Base-by-base conservation (phyloP, 2,888 invertebrate genomes). In the Habrosyne pyritoides region DNA sequence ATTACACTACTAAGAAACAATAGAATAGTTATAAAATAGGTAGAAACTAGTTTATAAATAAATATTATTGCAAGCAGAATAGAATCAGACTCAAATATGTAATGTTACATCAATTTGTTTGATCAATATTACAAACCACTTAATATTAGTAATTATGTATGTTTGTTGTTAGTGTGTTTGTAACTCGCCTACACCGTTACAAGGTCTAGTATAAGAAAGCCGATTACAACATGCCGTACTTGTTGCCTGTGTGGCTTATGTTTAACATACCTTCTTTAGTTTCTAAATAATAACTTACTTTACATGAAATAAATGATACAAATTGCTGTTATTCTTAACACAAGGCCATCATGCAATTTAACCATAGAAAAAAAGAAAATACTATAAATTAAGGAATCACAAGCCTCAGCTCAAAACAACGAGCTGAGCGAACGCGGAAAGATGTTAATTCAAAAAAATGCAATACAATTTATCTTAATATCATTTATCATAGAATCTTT, bases 161-260 rank as follows among this genome's bases (percentile, higher is more conserved):
- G 28, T n/a, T 2, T 52, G 52, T 42, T n/a, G n/a, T n/a, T n/a
- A n/a, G 52, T 52, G 52, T 18, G 52, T 48, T 48, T 12, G 22
- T 48, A 24, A 48, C 22, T 14, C 48, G 26, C 24, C 28, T 50
- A 26, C 30, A 10, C 28, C 14, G 42, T 18, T 42, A 50, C 28
- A 50, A 50, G 50, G 50, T 18, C 18, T 50, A 28, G 18, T 18
- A 49, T 50, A 50, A 50, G 50, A 50, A 50, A 50, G 50, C 50
- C 28, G 50, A 50, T 28, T 50, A 26, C 50, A 26, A 50, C 50
- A 28, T 10, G 30, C 26, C 14, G 8, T 5, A n/a, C 10, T 30
- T 18, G 28, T 18, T 42, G 10, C 22, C 10, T 10, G 2, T n/a
- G 49, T 14, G 3, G 22, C 10, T 3, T n/a, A 24, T 48, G 22